These are phyloP conservation scores for Adelognathus sp. DNA, from an alignment of 2,888 invertebrate species.

Conservation along the genomic window DNA sequence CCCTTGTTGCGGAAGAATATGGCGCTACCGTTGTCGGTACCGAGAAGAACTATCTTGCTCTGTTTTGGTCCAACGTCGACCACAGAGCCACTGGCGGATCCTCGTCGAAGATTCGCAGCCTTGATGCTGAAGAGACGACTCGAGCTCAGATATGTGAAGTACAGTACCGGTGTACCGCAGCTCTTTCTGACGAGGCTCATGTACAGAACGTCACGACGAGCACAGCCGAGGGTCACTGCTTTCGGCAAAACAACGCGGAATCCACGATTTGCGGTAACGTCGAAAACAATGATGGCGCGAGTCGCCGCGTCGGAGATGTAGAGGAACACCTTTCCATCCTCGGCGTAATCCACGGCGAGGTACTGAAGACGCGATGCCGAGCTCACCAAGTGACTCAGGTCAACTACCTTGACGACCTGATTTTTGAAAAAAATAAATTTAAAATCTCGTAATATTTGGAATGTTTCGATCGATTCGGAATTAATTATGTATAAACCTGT, in stretches of 20 bases:
- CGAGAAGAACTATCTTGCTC: conserved; percentile 83
- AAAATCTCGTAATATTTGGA: neutral
- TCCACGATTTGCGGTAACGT: conserved; percentile 81
- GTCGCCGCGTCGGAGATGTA: conserved; percentile 87
- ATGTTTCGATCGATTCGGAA: neutral
- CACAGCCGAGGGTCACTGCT: conserved; percentile 79
- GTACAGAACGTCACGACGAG: conserved; percentile 84
- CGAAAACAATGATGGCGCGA: conserved; percentile 83
- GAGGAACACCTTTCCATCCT: conserved; percentile 85
- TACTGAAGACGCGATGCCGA: conserved; percentile 86
- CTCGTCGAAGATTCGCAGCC: conserved; percentile 82
- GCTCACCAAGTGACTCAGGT: conserved; percentile 84
- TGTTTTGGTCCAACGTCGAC: conserved; percentile 84
- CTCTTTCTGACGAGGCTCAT: conserved; percentile 82
- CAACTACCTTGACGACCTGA: conserved; percentile 84
- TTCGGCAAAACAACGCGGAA: conserved; percentile 84
- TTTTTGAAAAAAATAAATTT: no score
- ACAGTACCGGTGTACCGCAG: conserved; percentile 82
- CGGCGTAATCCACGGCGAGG: conserved; percentile 86
- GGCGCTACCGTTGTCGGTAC: conserved; percentile 84
- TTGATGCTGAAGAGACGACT: conserved; percentile 84
- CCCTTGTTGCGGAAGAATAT: conserved; percentile 84
- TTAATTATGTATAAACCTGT: neutral
- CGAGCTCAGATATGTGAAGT: conserved; percentile 85
- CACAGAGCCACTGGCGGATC: conserved; percentile 83